A percentile compares a stretch with the other conserved stretches of the same genome.
Evolutionary conservation across 2,113 vertebrate species (phyloP).

Genomic region (Prunella himalayana): DNA sequence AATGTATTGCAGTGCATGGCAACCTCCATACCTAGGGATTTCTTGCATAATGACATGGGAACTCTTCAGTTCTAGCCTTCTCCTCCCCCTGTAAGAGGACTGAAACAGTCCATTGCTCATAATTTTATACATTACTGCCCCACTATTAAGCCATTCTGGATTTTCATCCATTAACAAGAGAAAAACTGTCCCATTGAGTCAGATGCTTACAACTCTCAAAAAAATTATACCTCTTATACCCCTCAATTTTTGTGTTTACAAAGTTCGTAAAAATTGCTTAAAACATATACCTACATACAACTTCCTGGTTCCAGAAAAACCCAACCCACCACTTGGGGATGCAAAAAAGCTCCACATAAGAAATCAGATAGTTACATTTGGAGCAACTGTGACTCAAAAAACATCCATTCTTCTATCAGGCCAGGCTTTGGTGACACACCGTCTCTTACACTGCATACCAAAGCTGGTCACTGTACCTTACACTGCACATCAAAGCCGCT

Average conservation of each 20-base stretch:
- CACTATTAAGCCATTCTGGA: neutral
- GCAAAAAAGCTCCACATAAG: neutral
- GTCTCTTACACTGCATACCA: neutral
- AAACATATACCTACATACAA: neutral
- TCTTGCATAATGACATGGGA: neutral
- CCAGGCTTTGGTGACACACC: neutral
- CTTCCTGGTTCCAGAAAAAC: neutral
- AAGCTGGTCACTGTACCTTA: accelerated
- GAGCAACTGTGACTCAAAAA: neutral
- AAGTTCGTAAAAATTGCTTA: neutral
- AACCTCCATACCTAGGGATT: constrained; percentile 6
- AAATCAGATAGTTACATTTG: neutral
- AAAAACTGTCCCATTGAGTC: neutral
- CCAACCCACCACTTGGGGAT: too few species aligned
- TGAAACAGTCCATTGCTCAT: neutral
- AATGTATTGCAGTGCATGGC: constrained; percentile 5
- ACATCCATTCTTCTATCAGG: neutral
- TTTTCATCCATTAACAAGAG: neutral
- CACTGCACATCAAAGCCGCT: accelerated
- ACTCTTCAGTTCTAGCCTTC: neutral
- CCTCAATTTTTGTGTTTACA: neutral
- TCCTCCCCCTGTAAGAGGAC: neutral
- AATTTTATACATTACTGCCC: neutral
- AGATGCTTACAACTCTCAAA: neutral
- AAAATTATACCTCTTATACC: neutral